Percentiles rank a stretch among this genome's conserved stretches.
phyloP scores from a whole-genome alignment of 2,113 vertebrate species.

The Craseonycteris thonglongyai region DNA sequence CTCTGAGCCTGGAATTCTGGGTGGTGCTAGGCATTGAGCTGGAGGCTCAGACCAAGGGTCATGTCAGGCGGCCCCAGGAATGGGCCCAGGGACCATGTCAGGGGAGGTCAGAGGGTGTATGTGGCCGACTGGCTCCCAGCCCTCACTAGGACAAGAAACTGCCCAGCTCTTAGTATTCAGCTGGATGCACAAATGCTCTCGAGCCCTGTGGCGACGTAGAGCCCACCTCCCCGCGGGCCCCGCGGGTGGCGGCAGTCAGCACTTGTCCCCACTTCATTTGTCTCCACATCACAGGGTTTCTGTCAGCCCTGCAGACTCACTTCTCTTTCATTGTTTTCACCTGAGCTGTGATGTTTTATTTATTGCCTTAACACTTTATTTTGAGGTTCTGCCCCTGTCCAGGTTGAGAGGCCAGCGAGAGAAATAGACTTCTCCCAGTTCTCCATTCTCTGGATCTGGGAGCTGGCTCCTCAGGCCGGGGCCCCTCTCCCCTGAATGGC shows the following conservation, averaged over 20 bases:
- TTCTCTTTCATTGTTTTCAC: neutral
- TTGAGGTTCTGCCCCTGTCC: neutral
- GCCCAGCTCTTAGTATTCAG: neutral
- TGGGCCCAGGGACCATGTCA: neutral
- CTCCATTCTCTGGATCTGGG: neutral
- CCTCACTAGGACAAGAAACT: neutral
- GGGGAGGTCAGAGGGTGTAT: neutral
- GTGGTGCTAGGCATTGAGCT: neutral
- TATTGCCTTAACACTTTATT: slow-evolving; percentile 63
- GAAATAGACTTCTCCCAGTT: neutral
- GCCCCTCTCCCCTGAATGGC: neutral
- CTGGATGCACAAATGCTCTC: neutral
- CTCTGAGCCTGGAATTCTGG: neutral
- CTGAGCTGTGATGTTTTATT: slow-evolving; percentile 33
- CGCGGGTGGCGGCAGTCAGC: neutral
- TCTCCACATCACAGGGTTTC: slow-evolving; percentile 45
- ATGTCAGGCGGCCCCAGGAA: neutral
- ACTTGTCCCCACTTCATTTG: neutral
- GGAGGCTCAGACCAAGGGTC: neutral
- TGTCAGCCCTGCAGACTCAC: neutral
- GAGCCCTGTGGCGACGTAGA: rapidly evolving
- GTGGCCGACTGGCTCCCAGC: neutral
- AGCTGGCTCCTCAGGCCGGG: neutral
- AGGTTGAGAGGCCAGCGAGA: neutral
- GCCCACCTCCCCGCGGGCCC: neutral